phyloP scores from a whole-genome alignment of 2,888 invertebrate genomes.

The Luffia ferchaultella region DNA sequence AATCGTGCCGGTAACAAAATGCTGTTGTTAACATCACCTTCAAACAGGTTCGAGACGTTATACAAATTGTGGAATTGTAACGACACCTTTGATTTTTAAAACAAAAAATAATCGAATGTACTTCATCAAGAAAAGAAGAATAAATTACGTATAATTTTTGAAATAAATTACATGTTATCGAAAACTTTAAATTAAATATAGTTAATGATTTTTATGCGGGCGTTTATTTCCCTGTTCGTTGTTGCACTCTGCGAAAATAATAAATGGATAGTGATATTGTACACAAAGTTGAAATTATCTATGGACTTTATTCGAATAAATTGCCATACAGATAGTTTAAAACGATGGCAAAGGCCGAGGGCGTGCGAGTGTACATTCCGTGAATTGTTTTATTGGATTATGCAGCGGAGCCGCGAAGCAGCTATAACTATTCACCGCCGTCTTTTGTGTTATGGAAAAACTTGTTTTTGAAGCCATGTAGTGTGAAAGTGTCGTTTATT shows the following conservation, averaged over 20 bases:
- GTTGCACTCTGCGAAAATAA: too few species aligned
- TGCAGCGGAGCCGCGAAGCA: constrained; percentile 61
- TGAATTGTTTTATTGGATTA: constrained; percentile 66
- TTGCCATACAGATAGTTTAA: background rate
- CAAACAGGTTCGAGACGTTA: background rate
- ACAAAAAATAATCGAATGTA: background rate
- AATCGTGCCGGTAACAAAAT: background rate
- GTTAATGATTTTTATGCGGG: too few species aligned
- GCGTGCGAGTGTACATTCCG: constrained; percentile 51
- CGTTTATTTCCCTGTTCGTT: too few species aligned
- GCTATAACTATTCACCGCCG: constrained; percentile 67
- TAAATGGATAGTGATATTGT: too few species aligned
- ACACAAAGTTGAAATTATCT: too few species aligned
- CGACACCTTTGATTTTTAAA: background rate
- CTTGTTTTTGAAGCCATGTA: constrained; percentile 67
- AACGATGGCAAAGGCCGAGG: background rate
- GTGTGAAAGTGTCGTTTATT: constrained; percentile 65
- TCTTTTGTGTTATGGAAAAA: constrained; percentile 68
- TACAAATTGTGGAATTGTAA: background rate
- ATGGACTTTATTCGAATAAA: too few species aligned
- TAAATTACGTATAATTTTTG: background rate
- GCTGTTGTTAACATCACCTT: too few species aligned
- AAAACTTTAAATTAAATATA: too few species aligned
- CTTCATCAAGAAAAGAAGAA: background rate
- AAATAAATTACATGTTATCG: too few species aligned